These are phyloP conservation scores for Harpegnathos saltator DNA, from an alignment of 1,140 invertebrate species.

Conservation along the genomic window DNA sequence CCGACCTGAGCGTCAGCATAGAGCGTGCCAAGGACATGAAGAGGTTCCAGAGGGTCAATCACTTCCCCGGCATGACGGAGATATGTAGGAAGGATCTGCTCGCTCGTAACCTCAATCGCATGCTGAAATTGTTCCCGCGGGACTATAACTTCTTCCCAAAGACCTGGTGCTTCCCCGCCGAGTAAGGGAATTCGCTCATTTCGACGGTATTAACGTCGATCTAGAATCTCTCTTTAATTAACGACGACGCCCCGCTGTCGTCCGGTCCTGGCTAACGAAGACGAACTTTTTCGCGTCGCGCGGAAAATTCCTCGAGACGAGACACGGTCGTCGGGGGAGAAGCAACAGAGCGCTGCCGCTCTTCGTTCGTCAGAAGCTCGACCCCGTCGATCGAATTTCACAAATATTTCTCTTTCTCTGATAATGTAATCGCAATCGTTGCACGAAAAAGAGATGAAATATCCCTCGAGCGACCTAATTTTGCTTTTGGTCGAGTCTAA, in stretches of 20 bases:
- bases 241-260: no score
- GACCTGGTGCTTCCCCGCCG: conserved; percentile 97
- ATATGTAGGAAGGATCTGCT: conserved; percentile 95
- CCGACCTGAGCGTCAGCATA: conserved; percentile 92
- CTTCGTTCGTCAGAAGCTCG: no score
- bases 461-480: not conserved
- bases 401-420: no score
- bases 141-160: conserved; percentile 97
- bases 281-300: no score
- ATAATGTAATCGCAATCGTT: no score
- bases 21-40: conserved; percentile 96
- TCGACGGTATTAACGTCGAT: no score
- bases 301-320: no score
- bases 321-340: no score
- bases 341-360: no score
- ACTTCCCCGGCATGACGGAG: conserved; percentile 97
- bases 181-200: conserved; percentile 87
- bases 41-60: conserved; percentile 95
- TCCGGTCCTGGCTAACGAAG: no score
- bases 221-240: no score
- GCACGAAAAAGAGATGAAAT: not conserved
- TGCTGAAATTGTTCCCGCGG: conserved; percentile 94
- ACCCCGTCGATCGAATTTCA: no score
- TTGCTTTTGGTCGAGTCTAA: not conserved
- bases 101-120: conserved; percentile 93